phyloP scores from a whole-genome alignment of 2,888 invertebrate species.

The Rutpela maculata region DNA sequence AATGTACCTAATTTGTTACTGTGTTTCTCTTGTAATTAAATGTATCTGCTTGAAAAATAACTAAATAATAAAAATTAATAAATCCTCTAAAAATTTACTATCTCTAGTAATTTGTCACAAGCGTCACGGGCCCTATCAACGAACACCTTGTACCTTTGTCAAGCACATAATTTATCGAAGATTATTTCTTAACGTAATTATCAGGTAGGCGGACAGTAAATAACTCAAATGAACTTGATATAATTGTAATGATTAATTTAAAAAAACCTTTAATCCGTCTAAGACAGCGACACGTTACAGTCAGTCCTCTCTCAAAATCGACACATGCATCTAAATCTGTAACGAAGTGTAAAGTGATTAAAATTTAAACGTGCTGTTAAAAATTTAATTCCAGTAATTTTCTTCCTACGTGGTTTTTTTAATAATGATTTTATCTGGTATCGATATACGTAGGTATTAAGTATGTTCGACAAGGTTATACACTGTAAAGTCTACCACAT shows the following conservation, averaged over 20 bases:
- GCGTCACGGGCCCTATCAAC: neutral
- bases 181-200: neutral
- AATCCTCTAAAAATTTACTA: too few species aligned
- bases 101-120: neutral
- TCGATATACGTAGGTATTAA: slow-evolving; percentile 2
- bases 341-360: slow-evolving; percentile 2
- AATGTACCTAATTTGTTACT: too few species aligned
- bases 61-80: too few species aligned
- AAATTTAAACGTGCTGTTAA: slow-evolving; percentile 27
- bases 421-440: slow-evolving; percentile 26
- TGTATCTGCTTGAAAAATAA: too few species aligned
- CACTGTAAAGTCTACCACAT: slow-evolving; percentile 1
- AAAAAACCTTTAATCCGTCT: slow-evolving; percentile 1
- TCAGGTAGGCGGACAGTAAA: slow-evolving; percentile 3
- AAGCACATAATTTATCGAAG: neutral
- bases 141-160: slow-evolving; percentile 2
- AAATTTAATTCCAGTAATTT: slow-evolving; percentile 33
- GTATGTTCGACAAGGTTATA: slow-evolving; percentile 16
- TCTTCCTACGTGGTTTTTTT: slow-evolving; percentile 25
- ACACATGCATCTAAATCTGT: slow-evolving; percentile 13
- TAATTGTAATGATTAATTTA: slow-evolving; percentile 5
- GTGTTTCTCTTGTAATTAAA: too few species aligned
- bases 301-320: neutral
- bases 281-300: neutral
- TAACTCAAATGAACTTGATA: slow-evolving; percentile 3